These are phyloP conservation scores for Bombus sibiricus DNA, from an alignment of 1,140 invertebrate genomes.

Conservation along the genomic window DNA sequence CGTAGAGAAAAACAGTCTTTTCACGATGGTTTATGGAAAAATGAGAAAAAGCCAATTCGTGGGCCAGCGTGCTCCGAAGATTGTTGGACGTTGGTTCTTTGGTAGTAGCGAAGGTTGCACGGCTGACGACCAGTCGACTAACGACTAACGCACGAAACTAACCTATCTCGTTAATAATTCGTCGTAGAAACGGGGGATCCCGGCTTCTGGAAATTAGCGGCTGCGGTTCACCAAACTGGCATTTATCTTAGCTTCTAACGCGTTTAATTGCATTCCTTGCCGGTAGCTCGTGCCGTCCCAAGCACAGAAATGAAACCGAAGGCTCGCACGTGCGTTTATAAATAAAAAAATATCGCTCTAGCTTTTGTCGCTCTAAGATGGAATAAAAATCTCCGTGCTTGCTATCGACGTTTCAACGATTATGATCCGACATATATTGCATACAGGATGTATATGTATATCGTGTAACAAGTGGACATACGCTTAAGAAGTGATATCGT, in stretches of 20 bases:
- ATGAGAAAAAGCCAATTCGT: no score
- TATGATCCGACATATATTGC: not conserved
- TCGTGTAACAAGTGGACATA: no score
- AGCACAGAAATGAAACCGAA: not conserved
- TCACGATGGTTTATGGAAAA: no score
- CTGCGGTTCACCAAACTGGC: constrained; percentile 23
- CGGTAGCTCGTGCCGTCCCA: not conserved
- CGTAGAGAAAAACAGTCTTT: no score
- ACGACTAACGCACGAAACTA: not conserved
- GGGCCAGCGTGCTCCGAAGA: no score
- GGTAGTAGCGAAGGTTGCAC: not conserved
- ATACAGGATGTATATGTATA: no score
- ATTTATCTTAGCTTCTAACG: constrained; percentile 23
- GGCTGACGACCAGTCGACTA: not conserved
- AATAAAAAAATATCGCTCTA: not conserved
- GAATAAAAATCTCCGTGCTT: not conserved
- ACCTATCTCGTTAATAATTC: constrained; percentile 36
- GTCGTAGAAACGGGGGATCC: not conserved
- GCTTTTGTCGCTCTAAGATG: not conserved
- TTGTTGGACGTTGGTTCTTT: no score
- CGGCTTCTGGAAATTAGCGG: constrained; percentile 27
- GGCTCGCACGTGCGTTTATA: not conserved
- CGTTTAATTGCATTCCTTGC: constrained; percentile 33
- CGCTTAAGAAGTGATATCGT: no score
- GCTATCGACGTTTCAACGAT: not conserved